Evolutionary conservation across 1,140 invertebrate species (phyloP), one percentile per base, ranked within the genome.

Genomic region (Formica exsecta): DNA sequence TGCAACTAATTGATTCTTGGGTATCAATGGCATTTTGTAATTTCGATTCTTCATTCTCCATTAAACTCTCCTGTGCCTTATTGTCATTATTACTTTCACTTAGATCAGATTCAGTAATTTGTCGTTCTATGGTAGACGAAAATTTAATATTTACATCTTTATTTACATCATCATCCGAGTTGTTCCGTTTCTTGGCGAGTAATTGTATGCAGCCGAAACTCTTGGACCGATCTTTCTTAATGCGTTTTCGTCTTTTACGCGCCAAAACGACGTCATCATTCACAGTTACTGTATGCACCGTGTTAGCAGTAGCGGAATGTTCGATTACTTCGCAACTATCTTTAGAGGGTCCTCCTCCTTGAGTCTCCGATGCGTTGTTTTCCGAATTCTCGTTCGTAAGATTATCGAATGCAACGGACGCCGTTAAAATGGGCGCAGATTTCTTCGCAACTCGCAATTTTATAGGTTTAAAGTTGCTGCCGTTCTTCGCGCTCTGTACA

Each of bases 391-490:
- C 90, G 19, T 62, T 65, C 2, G 48, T 73, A 51, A 70, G 84
- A 38, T 80, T 71, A 36, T 91, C 74, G 61, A 92, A 93, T 54
- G 86, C 85, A 13, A 76, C 57, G 4, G 90, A 73, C 51, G 86
- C 25, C 4, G 85, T 41, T 38, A 86, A 75, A 4, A 87, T 61
- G 32, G 90, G 57, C 68, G 85, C 36, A 29, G 86, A 32, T 51
- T 91, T 93, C 86, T 88, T 92, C 66, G 64, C 11, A n/a, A 83
- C 57, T 8, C 74, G 86, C 16, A 88, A 88, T 81, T 92, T 93
- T 13, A 94, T 92, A 2, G 92, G 92, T 66, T 93, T 92, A 22
- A 94, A 93, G 1, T 51, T 41, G 25, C 68, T 68, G 71, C 68
- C 90, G 32, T 36, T 19, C 1, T 19, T 25, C n/a, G 73, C 51